Base-by-base conservation (phyloP, 2,113 vertebrate species). In the Leptodactylus fuscus region DNA sequence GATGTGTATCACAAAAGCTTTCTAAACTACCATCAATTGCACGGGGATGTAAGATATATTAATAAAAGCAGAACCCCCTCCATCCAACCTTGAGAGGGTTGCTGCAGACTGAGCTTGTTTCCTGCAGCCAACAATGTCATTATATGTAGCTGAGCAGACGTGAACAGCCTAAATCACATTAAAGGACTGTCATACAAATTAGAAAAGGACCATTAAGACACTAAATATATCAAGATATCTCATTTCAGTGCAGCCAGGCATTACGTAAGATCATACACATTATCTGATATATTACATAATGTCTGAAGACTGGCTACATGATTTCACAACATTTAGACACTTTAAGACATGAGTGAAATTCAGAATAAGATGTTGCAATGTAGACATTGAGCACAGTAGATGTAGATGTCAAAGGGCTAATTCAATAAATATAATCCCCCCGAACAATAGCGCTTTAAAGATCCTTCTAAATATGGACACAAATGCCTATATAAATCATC, bases 131-230 rank as follows among this genome's bases (percentile, higher is more conserved):
- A 13, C 65, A 87, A 9, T 86, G 22, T 87, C 44, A 27, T 74
- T 81, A 34, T 38, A 22, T 78, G 48, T 65, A 41, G 10, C 70
- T 34, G 60, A 85, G 70, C 15, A 79, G 49, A 76, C 87, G 81
- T 34, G 58, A 10, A 62, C 32, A 83, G 60, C 81, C 87, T 13
- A 81, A 88, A 88, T 27, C 80, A 70, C 4, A 51, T 78, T 65
- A 53, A 24, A 89, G 79, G 80, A 22, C 15, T 70, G 69, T 71
- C 27, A 24, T 60, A 80, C 1, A 53, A 82, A 51, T 81, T 62
- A 38, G 38, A 88, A 89, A 87, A 85, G 15, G 70, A 83, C 60
- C 88, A 84, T 82, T 29, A 10, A 87, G 65, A 86, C 51, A 15
- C 55, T 53, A 51, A 80, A 87, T 87, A 6, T 15, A 38, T 76